Base-by-base conservation (phyloP, 2,113 vertebrate genomes). In the Tricholaema leucomelas region DNA sequence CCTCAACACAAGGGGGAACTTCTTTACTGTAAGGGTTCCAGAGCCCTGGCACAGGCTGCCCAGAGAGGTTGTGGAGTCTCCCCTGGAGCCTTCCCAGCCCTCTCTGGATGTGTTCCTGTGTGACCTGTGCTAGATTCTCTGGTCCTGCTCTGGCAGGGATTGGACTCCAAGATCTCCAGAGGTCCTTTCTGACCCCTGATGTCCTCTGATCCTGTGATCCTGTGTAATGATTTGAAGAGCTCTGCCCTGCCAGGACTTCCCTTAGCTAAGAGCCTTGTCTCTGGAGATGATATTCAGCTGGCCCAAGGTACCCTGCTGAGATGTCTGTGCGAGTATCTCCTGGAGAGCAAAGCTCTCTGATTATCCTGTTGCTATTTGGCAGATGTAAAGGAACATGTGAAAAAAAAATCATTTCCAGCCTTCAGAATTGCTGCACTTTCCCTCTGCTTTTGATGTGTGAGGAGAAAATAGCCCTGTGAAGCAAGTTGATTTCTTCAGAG, bases 381-480 rank as follows among this genome's bases (percentile, higher is more conserved):
- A 96, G 63, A 95, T 73, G 81, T 77, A 88, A 85, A 91, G 35
- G 72, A 82, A 60, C 48, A 38, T 87, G 72, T 56, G 80, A 67
- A 93, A 30, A 55, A 55, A 50, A 65, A 88, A 81, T 71, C 1
- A 33, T 74, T 91, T 59, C 44, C 85, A 88, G 85, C 80, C 85
- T 90, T 78, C 60, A 92, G 77, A 90, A 85, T 84, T 87, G 23
- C 78, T 74, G 25, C 59, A n/a, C 52, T 72, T 85, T 75, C 7
- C 13, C 59, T 91, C 40, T 81, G 59, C 64, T 92, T 96, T 94
- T 96, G 93, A 95, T 94, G 76, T 88, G 70, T 91, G 81, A 76
- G n/a, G 50, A 89, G 92, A 93, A 96, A 92, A 93, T 50, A 95
- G 90, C 52, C 85, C 72, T 19, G 55, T 91, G 83, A 87, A 93